Conservation (phyloP, 2,888 invertebrate genomes). For the Oscheius myriophilus region DNA sequence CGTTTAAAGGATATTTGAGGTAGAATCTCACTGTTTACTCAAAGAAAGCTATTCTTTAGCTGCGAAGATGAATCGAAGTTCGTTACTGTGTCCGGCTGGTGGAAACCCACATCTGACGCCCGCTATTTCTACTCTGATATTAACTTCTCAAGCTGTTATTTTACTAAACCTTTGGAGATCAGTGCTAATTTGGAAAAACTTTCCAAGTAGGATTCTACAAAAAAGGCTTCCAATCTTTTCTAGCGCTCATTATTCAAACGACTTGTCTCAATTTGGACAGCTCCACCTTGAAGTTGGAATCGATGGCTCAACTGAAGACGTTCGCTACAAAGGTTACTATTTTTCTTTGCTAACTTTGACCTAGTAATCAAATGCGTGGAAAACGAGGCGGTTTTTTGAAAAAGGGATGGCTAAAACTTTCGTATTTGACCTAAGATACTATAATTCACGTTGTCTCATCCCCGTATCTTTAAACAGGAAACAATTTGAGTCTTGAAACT, state of each 20-base stretch:
- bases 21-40: constrained; percentile 9
- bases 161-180: constrained; percentile 21
- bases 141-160: neutral
- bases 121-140: constrained; percentile 45
- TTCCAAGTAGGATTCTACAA: constrained; percentile 4
- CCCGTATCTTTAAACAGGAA: too few relatives aligned
- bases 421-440: too few relatives aligned
- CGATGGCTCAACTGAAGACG: constrained; percentile 3
- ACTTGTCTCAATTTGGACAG: constrained; percentile 22
- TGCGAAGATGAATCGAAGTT: constrained; percentile 33
- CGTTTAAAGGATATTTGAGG: constrained; percentile 54
- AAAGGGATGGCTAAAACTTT: too few relatives aligned
- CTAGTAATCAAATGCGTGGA: neutral
- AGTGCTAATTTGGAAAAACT: constrained; percentile 30
- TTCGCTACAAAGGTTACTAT: constrained; percentile 10
- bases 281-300: constrained; percentile 8
- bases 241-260: constrained; percentile 18
- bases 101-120: constrained; percentile 50
- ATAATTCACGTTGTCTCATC: too few relatives aligned
- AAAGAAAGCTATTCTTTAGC: constrained; percentile 8
- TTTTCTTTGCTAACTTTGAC: too few relatives aligned
- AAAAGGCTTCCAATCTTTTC: too few relatives aligned
- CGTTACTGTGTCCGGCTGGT: constrained; percentile 49
- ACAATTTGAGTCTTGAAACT: too few relatives aligned
- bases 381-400: too few relatives aligned